Evolutionary conservation across 2,888 invertebrate genomes (phyloP).

Genomic region (Margaritifera margaritifera): DNA sequence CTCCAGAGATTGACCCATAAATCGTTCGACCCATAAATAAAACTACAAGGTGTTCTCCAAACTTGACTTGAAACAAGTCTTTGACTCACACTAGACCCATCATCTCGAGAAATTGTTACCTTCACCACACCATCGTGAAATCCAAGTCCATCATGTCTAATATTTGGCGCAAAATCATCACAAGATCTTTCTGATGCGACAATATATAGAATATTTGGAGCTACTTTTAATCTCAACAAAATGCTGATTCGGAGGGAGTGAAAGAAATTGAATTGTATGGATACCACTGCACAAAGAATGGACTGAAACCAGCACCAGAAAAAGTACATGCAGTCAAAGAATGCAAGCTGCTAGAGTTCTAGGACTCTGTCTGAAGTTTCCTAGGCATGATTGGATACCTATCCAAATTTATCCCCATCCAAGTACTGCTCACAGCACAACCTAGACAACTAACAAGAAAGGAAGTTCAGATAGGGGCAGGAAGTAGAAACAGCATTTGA

Average conservation of each 20-base stretch:
- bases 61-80: slow-evolving; percentile 10
- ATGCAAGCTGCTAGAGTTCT: slow-evolving; percentile 1
- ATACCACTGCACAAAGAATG: slow-evolving; percentile 8
- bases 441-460: slow-evolving; percentile 2
- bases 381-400: no score
- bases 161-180: slow-evolving; percentile 11
- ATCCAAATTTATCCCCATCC: no score
- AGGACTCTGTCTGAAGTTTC: slow-evolving; percentile 7
- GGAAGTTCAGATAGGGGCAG: slow-evolving; percentile 2
- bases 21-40: no score
- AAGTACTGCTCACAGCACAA: no score
- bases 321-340: slow-evolving; percentile 17
- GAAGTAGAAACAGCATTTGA: slow-evolving; percentile 5
- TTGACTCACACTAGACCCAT: slow-evolving; percentile 4
- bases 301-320: slow-evolving; percentile 9
- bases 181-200: slow-evolving; percentile 17
- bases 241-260: slow-evolving; percentile 5
- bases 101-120: slow-evolving; percentile 2
- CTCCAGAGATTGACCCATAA: no score
- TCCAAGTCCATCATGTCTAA: slow-evolving; percentile 7
- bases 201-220: slow-evolving; percentile 10
- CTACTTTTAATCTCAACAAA: slow-evolving; percentile 12
- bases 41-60: slow-evolving; percentile 10
- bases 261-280: slow-evolving; percentile 10
- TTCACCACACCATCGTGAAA: slow-evolving; percentile 22